Evolutionary conservation across 2,888 invertebrate species (phyloP), one percentile per base, ranked within the genome.

Genomic region (Drosophila seclusa): DNA sequence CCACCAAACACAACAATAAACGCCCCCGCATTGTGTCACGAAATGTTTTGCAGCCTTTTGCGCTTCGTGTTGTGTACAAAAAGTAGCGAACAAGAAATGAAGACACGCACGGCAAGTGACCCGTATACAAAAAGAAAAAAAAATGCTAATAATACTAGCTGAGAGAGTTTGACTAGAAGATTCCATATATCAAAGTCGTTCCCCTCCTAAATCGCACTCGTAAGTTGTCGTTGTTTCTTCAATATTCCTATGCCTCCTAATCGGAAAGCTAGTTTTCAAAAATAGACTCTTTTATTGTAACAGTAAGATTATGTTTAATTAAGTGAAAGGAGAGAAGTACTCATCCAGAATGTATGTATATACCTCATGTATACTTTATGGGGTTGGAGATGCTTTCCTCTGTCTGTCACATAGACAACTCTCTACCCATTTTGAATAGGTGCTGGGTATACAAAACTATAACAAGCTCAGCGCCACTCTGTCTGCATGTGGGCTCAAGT

Each of bases 21-120:
- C 72, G 54, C 80, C 78, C 57, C 64, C 78, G 68, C 85, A 82
- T 87, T 89, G 82, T 87, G 87, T 80, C 89, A 86, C 85, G 89
- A 72, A 82, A 84, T 73, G 73, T 80, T 82, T 84, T 84, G 24
- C 73, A 74, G 82, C 67, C 79, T 60, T 60, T 71, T 71, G 60
- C 68, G 53, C 63, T 74, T 59, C 69, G 73, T 69, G 68, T 60
- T 64, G 66, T 63, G 54, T 29, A 62, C 57, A 61, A 54, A 68
- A 27, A 66, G 69, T 65, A 45, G 49, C 48, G 49, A 54, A 27
- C 53, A 78, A 58, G 72, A 68, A 78, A 61, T 68, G 70, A 78
- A 76, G 82, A 80, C 79, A 88, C 79, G 86, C 83, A 79, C 73
- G 76, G 63, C 76, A 78, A 89, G 82, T 76, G 76, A 73, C 66